A percentile compares a stretch with the other conserved stretches of the same genome.
Evolutionary conservation across 2,888 invertebrate genomes (phyloP).

Genomic region (Gryllus longicercus): DNA sequence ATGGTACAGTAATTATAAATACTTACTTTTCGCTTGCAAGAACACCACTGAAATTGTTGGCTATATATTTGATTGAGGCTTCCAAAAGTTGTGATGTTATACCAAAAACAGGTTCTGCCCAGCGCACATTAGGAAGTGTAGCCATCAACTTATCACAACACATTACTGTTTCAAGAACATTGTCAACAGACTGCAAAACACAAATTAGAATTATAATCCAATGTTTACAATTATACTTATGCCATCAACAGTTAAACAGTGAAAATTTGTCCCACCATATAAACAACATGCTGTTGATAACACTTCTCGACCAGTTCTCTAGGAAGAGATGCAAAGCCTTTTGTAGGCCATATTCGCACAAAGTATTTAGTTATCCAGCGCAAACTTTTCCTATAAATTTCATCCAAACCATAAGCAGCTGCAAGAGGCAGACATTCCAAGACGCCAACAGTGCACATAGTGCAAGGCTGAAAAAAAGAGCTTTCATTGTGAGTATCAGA

Average conservation of each 20-base stretch:
- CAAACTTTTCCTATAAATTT: slow-evolving; percentile 79
- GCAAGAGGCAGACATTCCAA: slow-evolving; percentile 83
- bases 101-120: slow-evolving; percentile 77
- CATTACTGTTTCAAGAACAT: slow-evolving; percentile 76
- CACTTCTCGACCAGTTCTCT: slow-evolving; percentile 79
- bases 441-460: slow-evolving; percentile 80
- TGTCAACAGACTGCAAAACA: slow-evolving; percentile 63
- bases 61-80: slow-evolving; percentile 73
- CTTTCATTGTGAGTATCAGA: not conserved
- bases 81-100: slow-evolving; percentile 77
- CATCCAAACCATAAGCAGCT: slow-evolving; percentile 80
- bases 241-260: no score
- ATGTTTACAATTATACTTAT: no score
- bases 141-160: slow-evolving; percentile 78
- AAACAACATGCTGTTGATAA: slow-evolving; percentile 75
- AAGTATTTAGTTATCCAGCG: slow-evolving; percentile 87
- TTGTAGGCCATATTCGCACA: slow-evolving; percentile 84
- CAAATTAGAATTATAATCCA: no score
- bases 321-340: slow-evolving; percentile 81
- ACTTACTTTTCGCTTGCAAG: slow-evolving; percentile 58
- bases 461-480: slow-evolving; percentile 69
- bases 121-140: slow-evolving; percentile 72
- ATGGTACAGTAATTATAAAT: not conserved
- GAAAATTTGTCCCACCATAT: slow-evolving; percentile 54
- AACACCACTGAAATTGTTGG: slow-evolving; percentile 73